These are phyloP conservation scores for Arctocebus calabarensis DNA, from an alignment of 2,797 vertebrate species.

Conservation along the genomic window DNA sequence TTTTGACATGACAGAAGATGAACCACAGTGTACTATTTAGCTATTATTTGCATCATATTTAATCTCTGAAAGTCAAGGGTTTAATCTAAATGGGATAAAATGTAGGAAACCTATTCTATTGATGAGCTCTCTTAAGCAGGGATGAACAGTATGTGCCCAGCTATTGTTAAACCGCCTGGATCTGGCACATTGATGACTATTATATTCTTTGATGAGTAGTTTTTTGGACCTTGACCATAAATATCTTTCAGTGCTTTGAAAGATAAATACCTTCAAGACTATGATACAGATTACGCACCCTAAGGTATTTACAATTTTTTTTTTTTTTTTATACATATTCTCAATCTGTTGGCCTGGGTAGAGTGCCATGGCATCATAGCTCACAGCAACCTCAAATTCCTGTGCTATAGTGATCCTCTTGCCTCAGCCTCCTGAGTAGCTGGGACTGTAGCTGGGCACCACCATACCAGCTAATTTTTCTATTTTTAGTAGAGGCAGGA, in stretches of 20 bases:
- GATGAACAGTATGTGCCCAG: background rate
- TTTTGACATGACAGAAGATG: background rate
- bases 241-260: constrained; percentile 55
- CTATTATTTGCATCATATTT: background rate
- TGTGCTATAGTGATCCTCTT: no score
- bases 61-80: constrained; percentile 24
- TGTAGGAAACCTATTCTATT: background rate
- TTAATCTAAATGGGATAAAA: constrained; percentile 28
- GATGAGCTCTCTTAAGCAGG: background rate
- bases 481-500: no score
- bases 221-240: constrained; percentile 40
- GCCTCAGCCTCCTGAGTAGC: no score
- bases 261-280: constrained; percentile 48
- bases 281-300: background rate
- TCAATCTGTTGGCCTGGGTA: no score
- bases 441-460: no score
- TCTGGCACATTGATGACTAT: background rate
- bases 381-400: no score
- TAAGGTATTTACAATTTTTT: background rate
- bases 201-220: background rate
- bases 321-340: no score
- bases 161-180: background rate
- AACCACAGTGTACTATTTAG: background rate
- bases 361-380: no score
- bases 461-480: no score